phyloP scores from a whole-genome alignment of 2,797 vertebrate genomes.

The Numenius phaeopus region DNA sequence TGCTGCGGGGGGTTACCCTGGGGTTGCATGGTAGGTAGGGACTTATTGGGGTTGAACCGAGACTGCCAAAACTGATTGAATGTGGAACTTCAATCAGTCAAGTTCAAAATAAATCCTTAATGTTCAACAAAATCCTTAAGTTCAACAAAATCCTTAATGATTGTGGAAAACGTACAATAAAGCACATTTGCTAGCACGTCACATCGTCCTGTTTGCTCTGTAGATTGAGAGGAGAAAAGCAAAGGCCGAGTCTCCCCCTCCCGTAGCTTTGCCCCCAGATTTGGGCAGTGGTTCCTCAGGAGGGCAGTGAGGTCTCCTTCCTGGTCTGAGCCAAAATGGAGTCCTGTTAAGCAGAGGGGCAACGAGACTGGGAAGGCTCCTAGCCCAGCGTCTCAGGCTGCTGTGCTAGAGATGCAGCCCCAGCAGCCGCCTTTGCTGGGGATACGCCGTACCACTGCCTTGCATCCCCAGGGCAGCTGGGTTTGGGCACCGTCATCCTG shows the following conservation, averaged over 20 bases:
- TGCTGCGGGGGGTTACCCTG: neutral
- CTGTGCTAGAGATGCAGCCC: neutral
- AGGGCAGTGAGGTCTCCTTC: neutral
- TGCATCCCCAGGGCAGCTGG: fast-evolving
- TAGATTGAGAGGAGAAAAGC: neutral
- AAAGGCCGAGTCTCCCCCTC: neutral
- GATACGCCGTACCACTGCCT: fast-evolving
- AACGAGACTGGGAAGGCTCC: neutral
- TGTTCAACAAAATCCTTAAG: neutral
- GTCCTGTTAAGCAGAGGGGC: neutral
- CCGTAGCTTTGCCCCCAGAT: neutral
- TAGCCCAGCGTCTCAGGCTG: neutral
- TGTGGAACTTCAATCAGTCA: neutral
- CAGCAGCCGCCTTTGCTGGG: fast-evolving
- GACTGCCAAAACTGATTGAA: neutral
- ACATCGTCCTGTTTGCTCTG: slow-evolving; percentile 40
- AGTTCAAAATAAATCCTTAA: neutral
- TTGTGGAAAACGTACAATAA: slow-evolving; percentile 72
- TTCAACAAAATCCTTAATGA: slow-evolving; percentile 43
- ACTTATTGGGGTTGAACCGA: neutral
- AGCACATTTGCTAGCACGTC: slow-evolving; percentile 38
- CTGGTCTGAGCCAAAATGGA: neutral
- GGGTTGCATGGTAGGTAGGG: neutral
- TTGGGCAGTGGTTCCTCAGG: neutral
- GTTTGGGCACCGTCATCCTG: fast-evolving